Percentiles rank a stretch among this genome's conserved stretches.
These are phyloP conservation scores for Phataginus tetradactyla DNA, from an alignment of 2,797 vertebrate genomes.

Conservation along the genomic window DNA sequence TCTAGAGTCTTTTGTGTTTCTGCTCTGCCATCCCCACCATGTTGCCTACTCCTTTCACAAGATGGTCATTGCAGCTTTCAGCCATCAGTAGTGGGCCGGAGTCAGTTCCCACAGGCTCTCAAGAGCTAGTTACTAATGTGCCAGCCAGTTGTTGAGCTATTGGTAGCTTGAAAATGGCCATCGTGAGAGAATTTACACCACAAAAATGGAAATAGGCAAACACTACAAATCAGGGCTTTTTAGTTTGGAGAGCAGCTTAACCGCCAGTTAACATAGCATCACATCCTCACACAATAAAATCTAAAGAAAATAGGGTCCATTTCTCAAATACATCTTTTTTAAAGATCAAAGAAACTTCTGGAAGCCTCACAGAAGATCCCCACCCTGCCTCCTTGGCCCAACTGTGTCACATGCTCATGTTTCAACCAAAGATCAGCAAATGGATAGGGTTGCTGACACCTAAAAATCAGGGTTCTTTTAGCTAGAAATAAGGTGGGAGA, in stretches of 20 bases:
- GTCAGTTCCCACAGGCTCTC: background rate
- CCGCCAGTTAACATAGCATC: background rate
- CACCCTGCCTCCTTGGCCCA: background rate
- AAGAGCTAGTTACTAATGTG: background rate
- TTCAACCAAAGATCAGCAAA: slow-evolving; percentile 19
- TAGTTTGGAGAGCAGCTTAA: background rate
- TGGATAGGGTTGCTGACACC: background rate
- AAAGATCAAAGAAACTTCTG: background rate
- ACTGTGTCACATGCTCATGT: background rate
- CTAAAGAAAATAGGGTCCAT: background rate
- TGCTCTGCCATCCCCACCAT: background rate
- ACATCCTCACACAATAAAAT: background rate
- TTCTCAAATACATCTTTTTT: background rate
- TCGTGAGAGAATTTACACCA: background rate
- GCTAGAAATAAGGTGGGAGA: background rate
- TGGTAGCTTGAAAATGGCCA: background rate
- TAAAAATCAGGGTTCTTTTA: background rate
- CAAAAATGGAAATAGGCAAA: background rate
- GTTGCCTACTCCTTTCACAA: background rate
- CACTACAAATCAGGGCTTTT: background rate
- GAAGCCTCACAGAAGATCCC: background rate
- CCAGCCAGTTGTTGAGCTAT: background rate
- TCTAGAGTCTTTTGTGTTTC: background rate
- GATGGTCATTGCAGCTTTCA: background rate
- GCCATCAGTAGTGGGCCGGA: accelerated